Percentiles rank a stretch among this genome's conserved stretches.
These are phyloP conservation scores for Ephialtes manifestator DNA, from an alignment of 2,888 invertebrate species.

Conservation along the genomic window DNA sequence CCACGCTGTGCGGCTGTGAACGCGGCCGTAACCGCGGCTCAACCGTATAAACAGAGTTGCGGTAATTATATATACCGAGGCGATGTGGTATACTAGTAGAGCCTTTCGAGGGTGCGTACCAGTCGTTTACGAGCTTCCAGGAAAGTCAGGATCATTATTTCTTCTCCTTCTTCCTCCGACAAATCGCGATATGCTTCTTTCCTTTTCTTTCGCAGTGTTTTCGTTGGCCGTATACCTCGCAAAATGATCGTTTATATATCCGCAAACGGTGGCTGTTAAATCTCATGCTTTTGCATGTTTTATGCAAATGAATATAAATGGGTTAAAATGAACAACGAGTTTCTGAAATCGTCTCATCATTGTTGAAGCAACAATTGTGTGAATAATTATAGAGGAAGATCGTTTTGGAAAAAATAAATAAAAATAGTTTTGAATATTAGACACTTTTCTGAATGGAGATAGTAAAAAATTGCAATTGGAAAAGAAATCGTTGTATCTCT, in stretches of 20 bases:
- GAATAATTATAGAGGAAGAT: no score
- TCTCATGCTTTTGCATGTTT: background rate
- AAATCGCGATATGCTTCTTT: slow-evolving; percentile 14
- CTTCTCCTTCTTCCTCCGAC: background rate
- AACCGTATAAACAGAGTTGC: slow-evolving; percentile 80
- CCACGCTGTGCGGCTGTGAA: slow-evolving; percentile 73
- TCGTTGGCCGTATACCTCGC: slow-evolving; percentile 52
- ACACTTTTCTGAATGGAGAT: no score
- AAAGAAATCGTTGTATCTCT: no score
- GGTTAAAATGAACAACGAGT: background rate
- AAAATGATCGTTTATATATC: slow-evolving; percentile 39
- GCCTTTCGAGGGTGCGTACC: slow-evolving; percentile 4
- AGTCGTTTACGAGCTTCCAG: slow-evolving; percentile 50
- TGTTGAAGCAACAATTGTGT: background rate
- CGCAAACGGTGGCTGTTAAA: slow-evolving; percentile 39
- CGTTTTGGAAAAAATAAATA: no score
- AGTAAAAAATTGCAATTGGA: no score
- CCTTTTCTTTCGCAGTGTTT: slow-evolving; percentile 38
- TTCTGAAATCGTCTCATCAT: background rate
- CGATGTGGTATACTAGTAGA: slow-evolving; percentile 44
- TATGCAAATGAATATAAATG: background rate
- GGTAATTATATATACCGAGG: slow-evolving; percentile 82
- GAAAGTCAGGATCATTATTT: slow-evolving; percentile 51
- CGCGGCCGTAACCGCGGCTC: slow-evolving; percentile 78
- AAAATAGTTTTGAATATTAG: no score